A percentile compares a stretch with the other conserved stretches of the same genome.
These are phyloP conservation scores for Caenorhabditis sinica DNA, from an alignment of 2,888 invertebrate species.

Conservation along the genomic window DNA sequence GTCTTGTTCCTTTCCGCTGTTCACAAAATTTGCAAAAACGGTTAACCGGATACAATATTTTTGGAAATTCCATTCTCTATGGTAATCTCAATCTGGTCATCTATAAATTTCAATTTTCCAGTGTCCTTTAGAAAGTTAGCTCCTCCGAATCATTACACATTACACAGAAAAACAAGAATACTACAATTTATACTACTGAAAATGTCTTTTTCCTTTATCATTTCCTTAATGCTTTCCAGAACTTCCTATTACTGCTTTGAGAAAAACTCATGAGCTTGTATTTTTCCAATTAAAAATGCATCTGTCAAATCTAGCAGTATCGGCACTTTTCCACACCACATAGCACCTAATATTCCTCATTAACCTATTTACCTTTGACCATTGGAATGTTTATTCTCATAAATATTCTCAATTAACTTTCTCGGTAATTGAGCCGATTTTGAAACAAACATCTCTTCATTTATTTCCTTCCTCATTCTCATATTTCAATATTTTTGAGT, in stretches of 20 bases:
- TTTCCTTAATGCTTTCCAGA: too few relatives aligned
- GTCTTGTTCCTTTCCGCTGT: too few relatives aligned
- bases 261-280: neutral
- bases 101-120: too few relatives aligned
- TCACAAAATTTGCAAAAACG: neutral
- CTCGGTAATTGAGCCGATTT: conserved; percentile 5
- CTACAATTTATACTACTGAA: too few relatives aligned
- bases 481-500: conserved; percentile 32
- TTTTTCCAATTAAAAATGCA: conserved; percentile 15
- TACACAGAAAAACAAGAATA: too few relatives aligned
- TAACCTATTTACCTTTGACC: neutral
- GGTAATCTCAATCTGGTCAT: too few relatives aligned
- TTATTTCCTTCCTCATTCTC: conserved; percentile 26
- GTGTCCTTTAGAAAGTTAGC: too few relatives aligned
- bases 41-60: neutral
- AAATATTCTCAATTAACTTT: conserved; percentile 1
- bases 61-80: neutral
- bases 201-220: too few relatives aligned
- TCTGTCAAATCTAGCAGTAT: neutral
- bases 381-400: neutral
- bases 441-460: conserved; percentile 13
- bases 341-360: neutral
- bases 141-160: too few relatives aligned
- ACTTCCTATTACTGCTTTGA: neutral
- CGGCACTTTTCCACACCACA: neutral